Evolutionary conservation across 2,797 vertebrate species (phyloP).

Genomic region (Chrysocyon brachyurus): DNA sequence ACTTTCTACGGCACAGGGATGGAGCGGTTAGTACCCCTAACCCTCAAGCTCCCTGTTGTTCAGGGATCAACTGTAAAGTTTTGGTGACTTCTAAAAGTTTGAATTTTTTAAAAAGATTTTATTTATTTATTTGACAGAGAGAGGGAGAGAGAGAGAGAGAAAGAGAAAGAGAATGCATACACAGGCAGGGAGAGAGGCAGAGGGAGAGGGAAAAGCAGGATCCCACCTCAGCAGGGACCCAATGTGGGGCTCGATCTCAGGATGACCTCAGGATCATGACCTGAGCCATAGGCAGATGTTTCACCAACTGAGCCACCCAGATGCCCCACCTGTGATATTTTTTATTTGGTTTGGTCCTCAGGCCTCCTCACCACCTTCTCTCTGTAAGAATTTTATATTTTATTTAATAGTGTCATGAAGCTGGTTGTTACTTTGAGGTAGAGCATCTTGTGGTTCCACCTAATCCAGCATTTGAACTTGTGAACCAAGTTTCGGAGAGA

Average conservation of each 20-base stretch:
- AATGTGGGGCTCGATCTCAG: too few relatives aligned
- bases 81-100: not conserved
- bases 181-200: too few relatives aligned
- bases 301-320: too few relatives aligned
- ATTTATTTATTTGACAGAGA: too few relatives aligned
- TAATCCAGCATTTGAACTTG: constrained; percentile 1
- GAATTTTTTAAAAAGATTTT: not conserved
- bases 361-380: not conserved
- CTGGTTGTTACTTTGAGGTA: not conserved
- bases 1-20: not conserved
- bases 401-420: not conserved
- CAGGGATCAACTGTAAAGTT: not conserved
- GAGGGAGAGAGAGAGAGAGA: too few relatives aligned
- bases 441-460: not conserved
- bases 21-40: not conserved
- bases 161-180: too few relatives aligned
- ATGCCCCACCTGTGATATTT: too few relatives aligned
- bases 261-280: too few relatives aligned
- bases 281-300: too few relatives aligned
- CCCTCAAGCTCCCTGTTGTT: not conserved
- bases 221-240: too few relatives aligned
- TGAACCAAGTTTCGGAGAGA: constrained; percentile 1
- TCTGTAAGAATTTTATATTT: not conserved
- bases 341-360: not conserved
- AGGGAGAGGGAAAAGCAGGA: too few relatives aligned